Percentiles rank a stretch among this genome's conserved stretches.
phyloP scores from a whole-genome alignment of 1,140 invertebrate genomes.

The Colletes gigas region DNA sequence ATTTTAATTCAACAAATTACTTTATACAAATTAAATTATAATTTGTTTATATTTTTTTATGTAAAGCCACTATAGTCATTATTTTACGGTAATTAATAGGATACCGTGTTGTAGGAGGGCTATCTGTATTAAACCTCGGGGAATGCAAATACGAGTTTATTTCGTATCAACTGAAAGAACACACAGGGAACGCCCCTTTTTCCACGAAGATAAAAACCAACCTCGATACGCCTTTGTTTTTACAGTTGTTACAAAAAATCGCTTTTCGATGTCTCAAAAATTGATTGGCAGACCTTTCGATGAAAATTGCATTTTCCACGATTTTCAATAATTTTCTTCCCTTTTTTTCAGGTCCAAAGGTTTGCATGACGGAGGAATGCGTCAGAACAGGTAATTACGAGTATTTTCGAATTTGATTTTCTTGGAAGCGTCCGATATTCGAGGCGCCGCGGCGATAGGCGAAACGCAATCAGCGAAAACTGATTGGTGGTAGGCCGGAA shows the following conservation, averaged over 20 bases:
- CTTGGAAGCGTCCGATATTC: neutral
- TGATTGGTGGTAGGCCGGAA: constrained; percentile 28
- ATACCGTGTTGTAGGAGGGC: too few species aligned
- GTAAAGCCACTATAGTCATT: too few species aligned
- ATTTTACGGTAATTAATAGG: too few species aligned
- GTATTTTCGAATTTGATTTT: neutral
- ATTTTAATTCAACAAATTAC: too few species aligned
- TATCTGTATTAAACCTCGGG: neutral
- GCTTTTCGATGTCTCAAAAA: neutral
- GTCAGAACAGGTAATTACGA: constrained; percentile 84
- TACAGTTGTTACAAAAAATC: constrained; percentile 3
- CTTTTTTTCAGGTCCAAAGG: constrained; percentile 79
- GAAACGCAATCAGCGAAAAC: constrained; percentile 17
- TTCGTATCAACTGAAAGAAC: neutral
- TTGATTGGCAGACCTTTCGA: too few species aligned
- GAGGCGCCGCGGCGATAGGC: neutral
- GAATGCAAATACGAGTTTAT: neutral
- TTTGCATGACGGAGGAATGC: constrained; percentile 88
- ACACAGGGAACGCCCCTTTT: neutral
- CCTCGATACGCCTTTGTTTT: neutral
- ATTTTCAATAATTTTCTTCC: too few species aligned
- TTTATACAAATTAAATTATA: too few species aligned
- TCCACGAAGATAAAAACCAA: neutral
- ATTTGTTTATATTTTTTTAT: too few species aligned
- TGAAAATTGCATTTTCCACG: too few species aligned